These are phyloP conservation scores for Leptinotarsa texana DNA, from an alignment of 1,140 invertebrate species.

Conservation along the genomic window DNA sequence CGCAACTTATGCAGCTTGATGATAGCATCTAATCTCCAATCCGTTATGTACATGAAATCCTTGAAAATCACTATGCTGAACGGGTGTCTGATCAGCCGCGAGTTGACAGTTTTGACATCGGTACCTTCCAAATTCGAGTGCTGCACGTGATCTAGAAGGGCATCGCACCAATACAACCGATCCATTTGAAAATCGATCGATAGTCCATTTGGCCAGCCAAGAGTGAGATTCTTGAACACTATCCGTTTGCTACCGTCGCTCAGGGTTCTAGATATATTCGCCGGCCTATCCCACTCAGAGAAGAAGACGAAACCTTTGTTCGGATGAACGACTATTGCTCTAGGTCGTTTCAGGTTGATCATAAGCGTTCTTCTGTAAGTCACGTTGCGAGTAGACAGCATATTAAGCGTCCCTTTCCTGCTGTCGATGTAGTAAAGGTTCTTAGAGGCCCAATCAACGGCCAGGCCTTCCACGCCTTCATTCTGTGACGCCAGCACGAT, in stretches of 20 bases:
- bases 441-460: conserved; percentile 96
- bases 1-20: conserved; percentile 87
- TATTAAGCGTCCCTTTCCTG: conserved; percentile 92
- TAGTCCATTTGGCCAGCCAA: conserved; percentile 95
- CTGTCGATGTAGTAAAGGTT: conserved; percentile 99
- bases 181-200: conserved; percentile 88
- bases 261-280: conserved; percentile 89
- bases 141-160: conserved; percentile 92
- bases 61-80: conserved; percentile 92
- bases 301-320: conserved; percentile 93
- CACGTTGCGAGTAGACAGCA: conserved; percentile 84
- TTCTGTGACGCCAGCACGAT: conserved; percentile 95
- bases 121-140: conserved; percentile 92
- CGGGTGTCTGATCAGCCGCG: conserved; percentile 87
- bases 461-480: conserved; percentile 95
- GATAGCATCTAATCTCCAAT: conserved; percentile 96
- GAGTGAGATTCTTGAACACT: conserved; percentile 88
- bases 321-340: conserved; percentile 95
- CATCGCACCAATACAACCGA: conserved; percentile 94
- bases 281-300: conserved; percentile 94
- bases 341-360: conserved; percentile 86
- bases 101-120: conserved; percentile 89
- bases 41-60: conserved; percentile 96
- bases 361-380: conserved; percentile 82
- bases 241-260: conserved; percentile 84